phyloP scores from a whole-genome alignment of 2,797 vertebrate genomes.

The Amazona ochrocephala region DNA sequence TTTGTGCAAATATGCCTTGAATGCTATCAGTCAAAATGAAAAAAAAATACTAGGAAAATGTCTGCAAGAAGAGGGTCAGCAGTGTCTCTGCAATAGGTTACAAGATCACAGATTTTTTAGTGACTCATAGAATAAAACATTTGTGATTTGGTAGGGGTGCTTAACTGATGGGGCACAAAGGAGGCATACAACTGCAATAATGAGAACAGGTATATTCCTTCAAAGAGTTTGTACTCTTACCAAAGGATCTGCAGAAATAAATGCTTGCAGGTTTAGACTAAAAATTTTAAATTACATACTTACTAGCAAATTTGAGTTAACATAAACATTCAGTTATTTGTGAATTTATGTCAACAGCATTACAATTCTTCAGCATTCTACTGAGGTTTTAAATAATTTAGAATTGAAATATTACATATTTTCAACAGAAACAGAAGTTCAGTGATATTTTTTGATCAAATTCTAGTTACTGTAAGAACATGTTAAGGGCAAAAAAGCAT shows the following conservation, averaged over 20 bases:
- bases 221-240: background rate
- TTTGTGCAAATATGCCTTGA: background rate
- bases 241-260: background rate
- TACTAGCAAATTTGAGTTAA: background rate
- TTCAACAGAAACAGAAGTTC: background rate
- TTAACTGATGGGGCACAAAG: background rate
- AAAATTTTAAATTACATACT: background rate
- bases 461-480: background rate
- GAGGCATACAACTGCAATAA: background rate
- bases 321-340: background rate
- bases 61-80: background rate
- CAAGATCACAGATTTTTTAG: background rate
- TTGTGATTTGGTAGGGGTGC: background rate
- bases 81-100: background rate
- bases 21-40: background rate
- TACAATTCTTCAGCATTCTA: background rate
- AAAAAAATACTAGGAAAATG: background rate
- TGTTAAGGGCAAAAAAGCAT: background rate
- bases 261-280: background rate
- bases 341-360: background rate
- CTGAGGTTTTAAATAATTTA: background rate
- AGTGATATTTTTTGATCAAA: background rate
- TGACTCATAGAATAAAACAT: background rate
- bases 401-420: background rate
- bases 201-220: background rate